Evolutionary conservation across 2,888 invertebrate species (phyloP), one percentile per base, ranked within the genome.

Genomic region (Parnassius orleans): DNA sequence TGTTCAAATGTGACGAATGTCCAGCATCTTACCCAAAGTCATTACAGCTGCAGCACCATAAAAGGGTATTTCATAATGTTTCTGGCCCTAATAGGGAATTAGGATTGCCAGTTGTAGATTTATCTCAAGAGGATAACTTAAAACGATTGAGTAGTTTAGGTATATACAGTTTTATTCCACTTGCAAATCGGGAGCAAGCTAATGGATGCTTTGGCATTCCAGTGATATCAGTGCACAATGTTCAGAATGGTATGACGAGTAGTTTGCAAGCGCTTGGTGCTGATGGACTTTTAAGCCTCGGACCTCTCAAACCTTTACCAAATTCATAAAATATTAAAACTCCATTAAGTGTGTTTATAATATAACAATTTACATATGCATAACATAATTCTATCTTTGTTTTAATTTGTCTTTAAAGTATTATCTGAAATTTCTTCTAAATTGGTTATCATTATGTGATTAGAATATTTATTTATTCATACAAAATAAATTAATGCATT

Each of bases 101-200:
- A 63, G 95, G 95, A 0, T 84, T 96, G 70, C 96, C 96, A 0
- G 93, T 96, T 1, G 94, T 96, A 0, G 95, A 96, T 75, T 78
- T 96, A 41, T 94, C 94, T 54, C 94, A 95, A 64, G 94, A 94
- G 10, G 94, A 94, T 12, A 93, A 94, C 33, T 81, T 95, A 57
- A 93, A 93, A 70, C 92, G 94, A 69, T 85, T 96, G 11, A 92
- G 93, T 66, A 92, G 83, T 74, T 86, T 95, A 73, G 96, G 96
- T 51, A 95, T 96, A 66, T 93, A 94, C 74, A 95, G 94, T 84
- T 95, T 94, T 81, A 95, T 96, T 72, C 95, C 96, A 0, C 77
- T 96, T 65, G 94, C 94, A 2, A 94, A 94, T 69, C 85, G 93
- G 24, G 93, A 93, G 64, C 93, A 93, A 66, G 84, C 92, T 0